Conservation (phyloP, 2,888 invertebrate genomes). For the Calameuta idolon region DNA sequence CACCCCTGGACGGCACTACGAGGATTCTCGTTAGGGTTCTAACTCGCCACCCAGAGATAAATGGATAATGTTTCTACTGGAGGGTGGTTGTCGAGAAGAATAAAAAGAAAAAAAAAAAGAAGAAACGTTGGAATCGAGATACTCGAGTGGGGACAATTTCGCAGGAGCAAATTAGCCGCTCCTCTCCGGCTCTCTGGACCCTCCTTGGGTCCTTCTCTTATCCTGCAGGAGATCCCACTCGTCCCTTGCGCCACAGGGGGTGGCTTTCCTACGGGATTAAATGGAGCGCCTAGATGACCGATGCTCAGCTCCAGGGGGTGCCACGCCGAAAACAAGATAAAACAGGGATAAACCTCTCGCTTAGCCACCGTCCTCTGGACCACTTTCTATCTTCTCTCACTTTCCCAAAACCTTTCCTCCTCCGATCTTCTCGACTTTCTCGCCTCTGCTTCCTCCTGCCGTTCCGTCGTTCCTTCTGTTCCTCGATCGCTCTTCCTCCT, state of each 20-base stretch:
- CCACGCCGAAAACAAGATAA: conserved; percentile 60
- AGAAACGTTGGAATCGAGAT: neutral
- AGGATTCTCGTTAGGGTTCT: neutral
- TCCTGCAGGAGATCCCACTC: conserved; percentile 58
- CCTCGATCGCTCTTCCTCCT: neutral
- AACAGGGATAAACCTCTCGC: conserved; percentile 60
- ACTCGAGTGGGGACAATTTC: conserved; percentile 45
- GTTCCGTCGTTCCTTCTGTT: neutral
- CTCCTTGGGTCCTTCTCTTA: conserved; percentile 39
- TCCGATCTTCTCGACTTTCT: neutral
- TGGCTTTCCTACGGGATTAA: conserved; percentile 63
- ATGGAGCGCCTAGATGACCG: conserved; percentile 66
- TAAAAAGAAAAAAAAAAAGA: neutral
- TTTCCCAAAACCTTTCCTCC: neutral
- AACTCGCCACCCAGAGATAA: neutral
- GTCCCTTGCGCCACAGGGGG: conserved; percentile 51
- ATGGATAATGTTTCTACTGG: neutral
- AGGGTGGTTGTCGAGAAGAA: neutral
- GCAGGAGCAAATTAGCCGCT: conserved; percentile 60
- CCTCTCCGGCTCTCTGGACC: conserved; percentile 38
- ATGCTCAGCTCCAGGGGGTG: conserved; percentile 50
- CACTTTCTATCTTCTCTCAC: conserved; percentile 1
- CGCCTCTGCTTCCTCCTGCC: neutral
- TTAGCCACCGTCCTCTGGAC: conserved; percentile 22
- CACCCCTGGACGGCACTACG: neutral